Conservation (phyloP, 2,113 vertebrate genomes). For the Hippopotamus amphibius region DNA sequence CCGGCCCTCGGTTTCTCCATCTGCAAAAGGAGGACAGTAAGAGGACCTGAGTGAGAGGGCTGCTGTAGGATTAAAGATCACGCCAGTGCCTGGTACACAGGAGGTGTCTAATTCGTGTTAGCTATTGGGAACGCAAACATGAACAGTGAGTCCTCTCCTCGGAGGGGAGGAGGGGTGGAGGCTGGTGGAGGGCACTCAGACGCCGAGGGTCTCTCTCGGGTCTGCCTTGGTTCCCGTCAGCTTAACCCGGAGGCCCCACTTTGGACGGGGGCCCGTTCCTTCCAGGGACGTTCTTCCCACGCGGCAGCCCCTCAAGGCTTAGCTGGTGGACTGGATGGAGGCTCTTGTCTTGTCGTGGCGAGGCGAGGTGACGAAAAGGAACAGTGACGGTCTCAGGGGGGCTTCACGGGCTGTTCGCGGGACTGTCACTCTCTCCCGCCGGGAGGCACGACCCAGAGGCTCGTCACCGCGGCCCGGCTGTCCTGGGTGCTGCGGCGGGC, state of each 20-base stretch:
- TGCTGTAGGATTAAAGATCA: background rate
- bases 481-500: slow-evolving; percentile 82
- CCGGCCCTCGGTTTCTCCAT: background rate
- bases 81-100: rapidly evolving
- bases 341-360: background rate
- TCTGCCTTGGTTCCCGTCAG: rapidly evolving
- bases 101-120: rapidly evolving
- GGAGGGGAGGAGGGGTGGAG: rapidly evolving
- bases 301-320: rapidly evolving
- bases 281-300: background rate
- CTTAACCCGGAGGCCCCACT: rapidly evolving
- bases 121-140: rapidly evolving
- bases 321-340: rapidly evolving
- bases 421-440: background rate
- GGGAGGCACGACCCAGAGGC: slow-evolving; percentile 84
- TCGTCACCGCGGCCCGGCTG: slow-evolving; percentile 81
- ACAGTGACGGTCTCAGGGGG: rapidly evolving
- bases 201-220: rapidly evolving
- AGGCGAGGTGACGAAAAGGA: background rate
- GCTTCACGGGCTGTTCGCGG: rapidly evolving
- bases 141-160: rapidly evolving
- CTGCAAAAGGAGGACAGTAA: background rate
- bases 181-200: rapidly evolving
- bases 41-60: background rate
- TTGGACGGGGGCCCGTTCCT: rapidly evolving